These are phyloP conservation scores for Netta rufina DNA, from an alignment of 2,797 vertebrate species.

Conservation along the genomic window DNA sequence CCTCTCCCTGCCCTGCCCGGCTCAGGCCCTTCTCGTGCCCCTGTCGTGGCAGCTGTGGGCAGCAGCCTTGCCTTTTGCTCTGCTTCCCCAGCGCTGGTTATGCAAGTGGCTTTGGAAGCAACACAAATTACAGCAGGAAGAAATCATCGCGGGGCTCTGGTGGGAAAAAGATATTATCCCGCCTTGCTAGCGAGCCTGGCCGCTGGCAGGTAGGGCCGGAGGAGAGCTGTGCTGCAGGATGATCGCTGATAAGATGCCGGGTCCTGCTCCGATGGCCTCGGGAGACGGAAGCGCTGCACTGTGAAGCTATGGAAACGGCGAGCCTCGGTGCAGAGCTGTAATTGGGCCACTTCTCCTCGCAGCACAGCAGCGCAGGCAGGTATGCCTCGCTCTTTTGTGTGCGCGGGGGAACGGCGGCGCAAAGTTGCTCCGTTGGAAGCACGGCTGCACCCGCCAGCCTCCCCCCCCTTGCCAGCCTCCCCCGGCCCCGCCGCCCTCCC, in stretches of 20 bases:
- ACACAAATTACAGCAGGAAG: slow-evolving; percentile 12
- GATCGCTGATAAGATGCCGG: slow-evolving; percentile 86
- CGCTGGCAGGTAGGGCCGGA: slow-evolving; percentile 49
- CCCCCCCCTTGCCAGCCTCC: neutral
- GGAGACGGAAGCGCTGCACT: slow-evolving; percentile 84
- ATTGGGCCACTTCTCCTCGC: slow-evolving; percentile 88
- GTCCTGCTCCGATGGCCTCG: slow-evolving; percentile 87
- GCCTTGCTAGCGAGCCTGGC: neutral
- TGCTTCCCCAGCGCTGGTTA: neutral
- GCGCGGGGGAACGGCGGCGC: neutral
- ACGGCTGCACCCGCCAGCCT: neutral
- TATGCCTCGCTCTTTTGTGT: slow-evolving; percentile 78
- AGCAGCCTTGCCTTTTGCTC: neutral
- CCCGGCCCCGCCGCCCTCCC: neutral
- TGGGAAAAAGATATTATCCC: slow-evolving; percentile 49
- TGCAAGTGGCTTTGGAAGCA: neutral
- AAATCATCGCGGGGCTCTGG: neutral
- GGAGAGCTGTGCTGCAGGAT: slow-evolving; percentile 34
- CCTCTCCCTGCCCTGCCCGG: neutral
- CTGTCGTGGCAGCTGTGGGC: neutral
- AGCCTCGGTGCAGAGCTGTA: slow-evolving; percentile 88
- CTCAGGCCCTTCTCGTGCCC: neutral
- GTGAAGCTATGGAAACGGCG: slow-evolving; percentile 93
- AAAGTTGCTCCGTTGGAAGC: neutral
- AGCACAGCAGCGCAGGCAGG: slow-evolving; percentile 84